phyloP scores from a whole-genome alignment of 2,888 invertebrate genomes.

The Anagyrus pseudococci region DNA sequence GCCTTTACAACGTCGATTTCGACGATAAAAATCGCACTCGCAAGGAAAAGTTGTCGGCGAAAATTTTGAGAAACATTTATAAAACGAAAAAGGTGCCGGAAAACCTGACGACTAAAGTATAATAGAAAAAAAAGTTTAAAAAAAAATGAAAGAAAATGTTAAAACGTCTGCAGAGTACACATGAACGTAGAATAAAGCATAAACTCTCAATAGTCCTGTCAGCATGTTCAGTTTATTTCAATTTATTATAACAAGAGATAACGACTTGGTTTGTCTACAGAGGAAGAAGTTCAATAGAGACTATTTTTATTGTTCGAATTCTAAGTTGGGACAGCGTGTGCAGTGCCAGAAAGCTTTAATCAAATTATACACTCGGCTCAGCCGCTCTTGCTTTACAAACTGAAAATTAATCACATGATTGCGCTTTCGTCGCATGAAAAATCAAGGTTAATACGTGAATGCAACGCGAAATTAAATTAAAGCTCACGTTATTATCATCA shows the following conservation, averaged over 20 bases:
- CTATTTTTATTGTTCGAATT: conserved; percentile 41
- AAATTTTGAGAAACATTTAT: conserved; percentile 66
- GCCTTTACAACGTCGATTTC: conserved; percentile 74
- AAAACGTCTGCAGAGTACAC: too few species aligned
- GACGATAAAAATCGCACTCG: conserved; percentile 66
- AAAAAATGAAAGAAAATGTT: too few species aligned
- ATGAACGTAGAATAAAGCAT: neutral
- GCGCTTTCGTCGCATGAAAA: too few species aligned
- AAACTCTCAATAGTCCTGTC: neutral
- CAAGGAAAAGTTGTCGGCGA: conserved; percentile 70
- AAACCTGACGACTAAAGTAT: neutral
- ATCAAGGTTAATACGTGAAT: too few species aligned
- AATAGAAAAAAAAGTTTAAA: neutral
- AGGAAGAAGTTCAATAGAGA: conserved; percentile 46
- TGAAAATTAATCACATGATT: conserved; percentile 9
- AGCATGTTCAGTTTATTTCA: conserved; percentile 43
- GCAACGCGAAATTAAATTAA: too few species aligned
- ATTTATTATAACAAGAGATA: conserved; percentile 41
- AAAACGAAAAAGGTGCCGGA: conserved; percentile 50
- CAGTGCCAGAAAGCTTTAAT: conserved; percentile 36
- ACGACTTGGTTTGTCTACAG: conserved; percentile 44
- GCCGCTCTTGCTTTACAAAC: neutral
- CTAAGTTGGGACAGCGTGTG: conserved; percentile 49
- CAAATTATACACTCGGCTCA: conserved; percentile 5
- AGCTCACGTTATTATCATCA: too few species aligned